Base-by-base conservation (phyloP, 92 coral and sea anemone species). In the Pocillopora grandis region DNA sequence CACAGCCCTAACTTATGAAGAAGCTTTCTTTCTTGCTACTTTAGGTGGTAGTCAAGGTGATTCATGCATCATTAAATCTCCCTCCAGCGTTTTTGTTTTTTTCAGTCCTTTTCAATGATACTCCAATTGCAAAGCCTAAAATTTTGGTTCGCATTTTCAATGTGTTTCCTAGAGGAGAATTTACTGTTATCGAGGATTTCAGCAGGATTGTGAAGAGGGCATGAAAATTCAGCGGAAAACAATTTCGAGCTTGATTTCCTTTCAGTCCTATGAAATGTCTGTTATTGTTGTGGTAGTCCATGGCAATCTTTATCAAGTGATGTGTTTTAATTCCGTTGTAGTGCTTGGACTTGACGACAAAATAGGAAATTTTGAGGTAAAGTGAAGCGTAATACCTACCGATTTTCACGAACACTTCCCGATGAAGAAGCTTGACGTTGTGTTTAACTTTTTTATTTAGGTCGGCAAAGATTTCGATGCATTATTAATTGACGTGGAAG, bases 381-480 rank as follows among this genome's bases (percentile, higher is more conserved):
- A 63, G 76, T 6, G 21, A 4, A 23, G 20, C 21, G 23, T 31
- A 8, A 0, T 21, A 19, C 19, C 56, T 69, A 10, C 12, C 49
- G 31, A 33, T 70, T 2, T 16, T 70, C 57, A 17, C 10, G 10
- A 42, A 42, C 18, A 7, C 12, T 17, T 37, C 17, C 75, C 33
- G 55, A 49, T 70, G 56, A 42, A 70, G 19, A 68, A 37, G 20
- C 16, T 42, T 70, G 57, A 70, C 9, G 3, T 15, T 33, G 8
- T 77, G 16, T 48, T 60, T n/a, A 42, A 19, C 2, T 18, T 78
- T 55, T 66, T 5, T 66, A 58, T 15, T 62, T 63, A 90, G 92
- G 93, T 92, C 59, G 98, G 98, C 18, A 94, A 94, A 74, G 87
- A 94, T 19, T 94, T 94, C 72, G 98, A 94, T 90, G 98, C 92